Evolutionary conservation across 2,797 vertebrate species (phyloP), one percentile per base, ranked within the genome.

Genomic region (Nasua narica): DNA sequence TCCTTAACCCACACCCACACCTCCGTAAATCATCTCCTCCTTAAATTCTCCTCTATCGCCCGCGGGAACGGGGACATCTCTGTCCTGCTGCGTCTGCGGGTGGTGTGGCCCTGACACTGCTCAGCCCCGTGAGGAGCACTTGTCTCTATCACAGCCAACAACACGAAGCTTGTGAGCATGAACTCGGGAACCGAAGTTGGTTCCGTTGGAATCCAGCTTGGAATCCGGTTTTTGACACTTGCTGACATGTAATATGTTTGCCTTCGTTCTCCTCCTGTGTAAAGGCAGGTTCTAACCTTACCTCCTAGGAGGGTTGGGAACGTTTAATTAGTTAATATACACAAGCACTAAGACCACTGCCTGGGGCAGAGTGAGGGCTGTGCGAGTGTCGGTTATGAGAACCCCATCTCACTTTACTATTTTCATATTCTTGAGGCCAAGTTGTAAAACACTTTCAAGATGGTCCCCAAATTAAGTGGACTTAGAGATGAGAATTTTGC

Each of bases 61-160:
- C 67, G 37, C 9, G 14, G 52, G 65, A 62, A 89, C 2, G 18
- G 18, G 7, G 25, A 19, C 10, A 50, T 82, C 46, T 35, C 74
- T n/a, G 25, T 54, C 16, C 48, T 40, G 11, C 37, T 16, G 1
- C 3, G 58, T 67, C 40, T 58, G 23, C 29, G 13, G 25, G 40
- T 29, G 43, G 27, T 43, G 9, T 7, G 12, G 25, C 43, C 56
- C 25, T 70, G 60, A 8, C n/a, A 5, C 18, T 21, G 11, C 60
- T 77, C 19, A 16, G 32, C 21, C 27, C 29, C 11, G 0, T 0
- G 0, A 65, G 21, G 82, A 8, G 18, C 3, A 0, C n/a, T 18
- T 4, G 4, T 12, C 37, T 46, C 11, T 18, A 0, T 77, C 8
- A 54, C 58, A 48, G 14, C 13, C 0, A 6, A 35, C 35, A 56